A percentile compares a stretch with the other conserved stretches of the same genome.
Evolutionary conservation across 1,140 invertebrate genomes (phyloP).

Genomic region (Hylyphantes graminicola): DNA sequence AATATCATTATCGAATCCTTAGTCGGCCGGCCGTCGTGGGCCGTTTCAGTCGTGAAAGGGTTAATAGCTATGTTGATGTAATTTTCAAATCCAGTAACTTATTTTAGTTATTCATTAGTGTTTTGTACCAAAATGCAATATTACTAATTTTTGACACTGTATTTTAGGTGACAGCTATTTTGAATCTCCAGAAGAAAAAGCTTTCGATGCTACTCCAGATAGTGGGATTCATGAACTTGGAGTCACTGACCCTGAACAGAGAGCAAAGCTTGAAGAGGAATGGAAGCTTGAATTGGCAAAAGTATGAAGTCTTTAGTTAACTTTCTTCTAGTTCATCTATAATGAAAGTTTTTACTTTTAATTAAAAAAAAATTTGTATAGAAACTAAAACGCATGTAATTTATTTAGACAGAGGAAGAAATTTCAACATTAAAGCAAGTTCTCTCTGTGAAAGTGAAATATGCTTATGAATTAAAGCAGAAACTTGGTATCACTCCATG

Average conservation of each 20-base stretch:
- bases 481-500: constrained; percentile 96
- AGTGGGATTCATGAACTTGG: constrained; percentile 59
- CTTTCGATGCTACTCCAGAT: constrained; percentile 56
- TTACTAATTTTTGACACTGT: not conserved
- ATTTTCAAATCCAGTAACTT: no score
- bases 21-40: no score
- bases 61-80: no score
- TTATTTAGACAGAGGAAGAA: constrained; percentile 87
- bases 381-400: not conserved
- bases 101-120: not conserved
- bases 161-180: constrained; percentile 45
- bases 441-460: constrained; percentile 82
- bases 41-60: no score
- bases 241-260: constrained; percentile 47
- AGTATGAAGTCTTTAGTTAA: not conserved
- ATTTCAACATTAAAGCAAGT: constrained; percentile 93
- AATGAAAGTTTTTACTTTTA: not conserved
- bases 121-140: not conserved
- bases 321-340: not conserved
- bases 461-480: constrained; percentile 87
- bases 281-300: constrained; percentile 55
- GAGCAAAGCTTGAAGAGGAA: constrained; percentile 56
- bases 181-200: constrained; percentile 49
- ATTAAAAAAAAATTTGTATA: no score
- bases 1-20: no score